phyloP scores from a whole-genome alignment of 1,140 invertebrate genomes.

The Bombus confusus region DNA sequence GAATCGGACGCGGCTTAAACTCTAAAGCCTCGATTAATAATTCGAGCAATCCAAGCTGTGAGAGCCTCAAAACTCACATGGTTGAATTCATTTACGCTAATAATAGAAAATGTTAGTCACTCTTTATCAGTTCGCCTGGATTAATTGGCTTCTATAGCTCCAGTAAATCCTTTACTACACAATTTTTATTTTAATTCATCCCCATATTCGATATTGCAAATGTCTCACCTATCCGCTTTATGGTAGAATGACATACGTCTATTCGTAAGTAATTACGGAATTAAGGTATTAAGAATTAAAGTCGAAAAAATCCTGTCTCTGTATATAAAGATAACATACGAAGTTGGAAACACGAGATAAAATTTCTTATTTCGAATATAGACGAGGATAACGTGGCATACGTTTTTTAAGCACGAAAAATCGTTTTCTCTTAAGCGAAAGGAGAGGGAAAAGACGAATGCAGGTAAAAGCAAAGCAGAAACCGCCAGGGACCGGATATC shows the following conservation, averaged over 20 bases:
- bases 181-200: background rate
- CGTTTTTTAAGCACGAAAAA: background rate
- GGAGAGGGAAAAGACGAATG: background rate
- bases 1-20: background rate
- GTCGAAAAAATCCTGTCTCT: background rate
- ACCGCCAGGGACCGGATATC: slow-evolving; percentile 49
- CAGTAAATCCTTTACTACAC: too few species aligned
- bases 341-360: background rate
- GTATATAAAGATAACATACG: background rate
- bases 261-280: too few species aligned
- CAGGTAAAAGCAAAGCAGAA: slow-evolving; percentile 11
- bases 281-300: background rate
- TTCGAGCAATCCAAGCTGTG: background rate
- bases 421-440: background rate
- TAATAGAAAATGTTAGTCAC: background rate
- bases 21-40: background rate
- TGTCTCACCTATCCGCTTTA: too few species aligned
- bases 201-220: too few species aligned
- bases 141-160: too few species aligned
- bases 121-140: too few species aligned
- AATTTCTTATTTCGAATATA: background rate
- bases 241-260: too few species aligned
- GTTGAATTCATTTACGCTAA: background rate
- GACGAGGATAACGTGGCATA: too few species aligned
- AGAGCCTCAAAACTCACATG: background rate